A percentile compares a stretch with the other conserved stretches of the same genome.
phyloP scores from a whole-genome alignment of 2,888 invertebrate genomes.

The Phorcus lineatus region DNA sequence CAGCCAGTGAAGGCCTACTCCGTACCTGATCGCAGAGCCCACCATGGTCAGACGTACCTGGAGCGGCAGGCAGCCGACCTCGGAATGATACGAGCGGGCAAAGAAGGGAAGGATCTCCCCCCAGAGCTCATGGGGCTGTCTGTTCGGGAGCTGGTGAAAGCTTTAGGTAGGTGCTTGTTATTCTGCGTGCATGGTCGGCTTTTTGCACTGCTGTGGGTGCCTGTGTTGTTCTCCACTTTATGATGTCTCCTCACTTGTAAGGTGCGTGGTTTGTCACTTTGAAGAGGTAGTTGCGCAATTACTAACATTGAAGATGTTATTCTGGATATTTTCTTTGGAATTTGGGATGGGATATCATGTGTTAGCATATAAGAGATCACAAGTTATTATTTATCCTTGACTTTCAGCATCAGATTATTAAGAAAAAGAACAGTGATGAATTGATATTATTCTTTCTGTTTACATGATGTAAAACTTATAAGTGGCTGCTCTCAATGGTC shows the following conservation, averaged over 20 bases:
- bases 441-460: no score
- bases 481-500: no score
- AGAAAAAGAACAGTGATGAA: no score
- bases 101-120: constrained; percentile 53
- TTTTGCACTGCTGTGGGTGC: neutral
- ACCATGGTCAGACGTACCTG: neutral
- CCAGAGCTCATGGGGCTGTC: constrained; percentile 81
- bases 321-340: no score
- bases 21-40: neutral
- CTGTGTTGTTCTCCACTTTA: neutral
- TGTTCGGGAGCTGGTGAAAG: constrained; percentile 85
- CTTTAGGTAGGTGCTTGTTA: constrained; percentile 78
- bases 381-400: no score
- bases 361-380: no score
- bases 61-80: constrained; percentile 40
- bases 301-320: neutral
- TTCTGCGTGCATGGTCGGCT: neutral
- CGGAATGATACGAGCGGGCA: constrained; percentile 31
- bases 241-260: neutral
- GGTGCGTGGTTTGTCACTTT: neutral
- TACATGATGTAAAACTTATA: no score
- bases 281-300: neutral
- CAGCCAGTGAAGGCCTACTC: constrained; percentile 17
- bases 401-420: no score
- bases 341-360: no score